Percentiles rank a stretch among this genome's conserved stretches.
Evolutionary conservation across 2,888 invertebrate species (phyloP).

Genomic region (Heteromurus nitidus): DNA sequence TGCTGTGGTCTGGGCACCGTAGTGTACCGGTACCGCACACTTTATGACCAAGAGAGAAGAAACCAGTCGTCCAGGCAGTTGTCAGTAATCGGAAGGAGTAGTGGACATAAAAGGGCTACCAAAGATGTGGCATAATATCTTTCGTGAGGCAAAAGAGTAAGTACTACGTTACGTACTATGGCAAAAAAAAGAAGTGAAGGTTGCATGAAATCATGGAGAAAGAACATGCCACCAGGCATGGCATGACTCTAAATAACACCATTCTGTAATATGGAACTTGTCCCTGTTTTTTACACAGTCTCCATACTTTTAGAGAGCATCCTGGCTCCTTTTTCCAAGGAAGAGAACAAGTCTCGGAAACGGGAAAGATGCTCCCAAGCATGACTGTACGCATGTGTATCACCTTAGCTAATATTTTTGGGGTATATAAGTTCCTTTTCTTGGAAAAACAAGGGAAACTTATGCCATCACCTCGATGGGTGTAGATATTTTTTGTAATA

Average conservation of each 20-base stretch:
- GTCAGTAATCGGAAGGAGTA: not conserved
- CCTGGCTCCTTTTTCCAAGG: too few relatives aligned
- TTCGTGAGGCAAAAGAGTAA: too few relatives aligned
- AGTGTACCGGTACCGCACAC: not conserved
- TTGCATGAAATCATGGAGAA: constrained; percentile 16
- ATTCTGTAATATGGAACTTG: too few relatives aligned
- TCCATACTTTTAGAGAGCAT: too few relatives aligned
- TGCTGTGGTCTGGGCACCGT: not conserved
- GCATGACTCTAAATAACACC: constrained; percentile 14
- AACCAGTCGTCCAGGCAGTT: not conserved
- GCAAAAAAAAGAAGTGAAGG: not conserved
- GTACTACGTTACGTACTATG: too few relatives aligned
- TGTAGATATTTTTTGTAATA: too few relatives aligned
- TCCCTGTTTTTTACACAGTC: too few relatives aligned
- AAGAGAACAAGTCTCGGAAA: not conserved
- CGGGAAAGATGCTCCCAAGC: not conserved
- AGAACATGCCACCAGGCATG: constrained; percentile 2
- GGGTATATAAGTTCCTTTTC: not conserved
- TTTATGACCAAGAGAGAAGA: constrained; percentile 5
- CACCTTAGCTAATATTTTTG: constrained; percentile 1
- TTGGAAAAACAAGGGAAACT: constrained; percentile 2
- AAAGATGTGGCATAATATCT: constrained; percentile 16
- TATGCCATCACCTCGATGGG: too few relatives aligned
- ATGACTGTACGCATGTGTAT: constrained; percentile 11
- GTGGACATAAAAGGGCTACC: not conserved